Conservation (phyloP, 2,888 invertebrate genomes). For the Drosophila paranaensis region DNA sequence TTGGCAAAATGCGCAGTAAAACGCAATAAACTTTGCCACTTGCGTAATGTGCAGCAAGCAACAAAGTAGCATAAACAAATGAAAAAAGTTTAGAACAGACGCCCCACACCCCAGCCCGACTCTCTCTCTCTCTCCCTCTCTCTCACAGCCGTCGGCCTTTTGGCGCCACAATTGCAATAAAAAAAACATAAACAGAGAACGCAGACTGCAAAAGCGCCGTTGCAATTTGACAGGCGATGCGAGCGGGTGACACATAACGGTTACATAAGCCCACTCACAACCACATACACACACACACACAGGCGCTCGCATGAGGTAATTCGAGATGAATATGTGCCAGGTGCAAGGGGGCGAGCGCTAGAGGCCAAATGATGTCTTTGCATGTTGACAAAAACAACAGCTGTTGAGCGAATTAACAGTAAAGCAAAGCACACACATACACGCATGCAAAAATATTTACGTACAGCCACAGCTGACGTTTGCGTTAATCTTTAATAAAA, state of each 20-base stretch:
- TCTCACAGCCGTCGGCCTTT: constrained; percentile 43
- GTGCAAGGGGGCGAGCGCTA: constrained; percentile 9
- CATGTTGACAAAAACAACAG: constrained; percentile 55
- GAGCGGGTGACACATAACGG: constrained; percentile 49
- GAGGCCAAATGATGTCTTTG: constrained; percentile 26
- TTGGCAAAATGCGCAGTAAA: constrained; percentile 60
- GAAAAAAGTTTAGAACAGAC: constrained; percentile 52
- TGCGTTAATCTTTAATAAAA: constrained; percentile 38
- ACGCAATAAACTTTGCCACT: constrained; percentile 72
- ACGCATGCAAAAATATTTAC: neutral
- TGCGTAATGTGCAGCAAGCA: constrained; percentile 68
- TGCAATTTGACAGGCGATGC: constrained; percentile 38
- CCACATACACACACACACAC: neutral
- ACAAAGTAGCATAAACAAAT: constrained; percentile 66
- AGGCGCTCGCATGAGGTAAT: constrained; percentile 57
- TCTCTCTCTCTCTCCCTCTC: neutral
- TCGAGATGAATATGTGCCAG: constrained; percentile 43
- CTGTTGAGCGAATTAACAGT: constrained; percentile 39
- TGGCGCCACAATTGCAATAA: constrained; percentile 74
- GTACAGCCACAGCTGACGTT: constrained; percentile 46
- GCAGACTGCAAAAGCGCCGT: constrained; percentile 21
- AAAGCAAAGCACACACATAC: constrained; percentile 12
- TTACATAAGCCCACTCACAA: constrained; percentile 48
- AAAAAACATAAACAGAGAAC: constrained; percentile 69
- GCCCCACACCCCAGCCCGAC: neutral